Conservation (phyloP, 2,113 vertebrate species). For the Geococcyx californianus region DNA sequence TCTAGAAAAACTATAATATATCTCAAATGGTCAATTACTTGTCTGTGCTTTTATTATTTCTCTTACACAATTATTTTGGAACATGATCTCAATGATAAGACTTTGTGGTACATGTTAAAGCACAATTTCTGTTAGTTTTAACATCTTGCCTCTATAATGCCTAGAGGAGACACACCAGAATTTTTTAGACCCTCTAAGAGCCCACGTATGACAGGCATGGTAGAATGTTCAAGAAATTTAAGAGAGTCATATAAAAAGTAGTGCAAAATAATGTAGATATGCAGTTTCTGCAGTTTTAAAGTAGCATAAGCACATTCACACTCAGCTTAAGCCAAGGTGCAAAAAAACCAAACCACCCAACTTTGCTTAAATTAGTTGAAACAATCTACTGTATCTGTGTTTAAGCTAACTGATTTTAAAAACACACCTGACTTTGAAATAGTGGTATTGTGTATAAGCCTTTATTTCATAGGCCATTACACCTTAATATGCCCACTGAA, state of each 20-base stretch:
- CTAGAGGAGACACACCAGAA: neutral
- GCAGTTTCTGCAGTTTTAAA: neutral
- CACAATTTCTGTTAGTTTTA: neutral
- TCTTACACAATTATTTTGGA: neutral
- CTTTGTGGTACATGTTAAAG: neutral
- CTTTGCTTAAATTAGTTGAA: neutral
- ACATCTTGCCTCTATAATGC: neutral
- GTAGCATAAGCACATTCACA: neutral
- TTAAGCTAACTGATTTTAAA: neutral
- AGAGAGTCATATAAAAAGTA: neutral
- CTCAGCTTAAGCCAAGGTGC: neutral
- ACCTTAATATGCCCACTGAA: neutral
- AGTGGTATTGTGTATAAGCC: neutral
- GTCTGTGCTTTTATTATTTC: neutral
- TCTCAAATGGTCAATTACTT: neutral
- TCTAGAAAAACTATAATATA: neutral
- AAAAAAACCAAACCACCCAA: neutral
- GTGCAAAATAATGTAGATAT: neutral
- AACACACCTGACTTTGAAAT: neutral
- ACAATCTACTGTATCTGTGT: neutral
- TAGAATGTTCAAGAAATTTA: neutral
- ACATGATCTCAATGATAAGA: neutral
- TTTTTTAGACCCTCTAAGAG: neutral
- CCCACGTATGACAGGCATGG: neutral
- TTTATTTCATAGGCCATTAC: neutral